Conservation (phyloP, 2,888 invertebrate genomes). For the Terebella lapidaria region DNA sequence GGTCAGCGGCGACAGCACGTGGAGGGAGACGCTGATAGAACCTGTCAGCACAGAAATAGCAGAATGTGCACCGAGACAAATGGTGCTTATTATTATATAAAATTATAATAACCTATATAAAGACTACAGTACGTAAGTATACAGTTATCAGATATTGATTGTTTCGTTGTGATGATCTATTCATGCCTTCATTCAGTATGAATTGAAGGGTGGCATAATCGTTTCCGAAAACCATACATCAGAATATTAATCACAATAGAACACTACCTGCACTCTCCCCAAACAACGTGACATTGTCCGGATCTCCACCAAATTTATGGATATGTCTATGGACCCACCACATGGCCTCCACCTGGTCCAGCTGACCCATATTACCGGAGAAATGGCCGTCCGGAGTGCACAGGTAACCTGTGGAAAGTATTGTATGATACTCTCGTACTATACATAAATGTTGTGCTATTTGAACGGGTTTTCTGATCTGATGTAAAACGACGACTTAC, state of each 20-base stretch:
- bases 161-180: too few species aligned
- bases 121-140: too few species aligned
- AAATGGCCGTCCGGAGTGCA: conserved; percentile 18
- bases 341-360: conserved; percentile 23
- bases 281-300: conserved; percentile 18
- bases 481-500: too few species aligned
- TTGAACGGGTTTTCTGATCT: too few species aligned
- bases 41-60: not conserved
- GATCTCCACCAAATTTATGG: conserved; percentile 17
- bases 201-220: too few species aligned
- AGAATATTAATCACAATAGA: not conserved
- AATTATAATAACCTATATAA: not conserved
- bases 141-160: too few species aligned
- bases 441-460: not conserved
- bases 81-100: too few species aligned
- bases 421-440: not conserved
- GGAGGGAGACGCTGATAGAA: conserved; percentile 3
- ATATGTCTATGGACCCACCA: conserved; percentile 22
- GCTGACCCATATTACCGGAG: conserved; percentile 23
- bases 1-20: conserved; percentile 5
- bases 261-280: conserved; percentile 20
- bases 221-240: not conserved
- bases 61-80: not conserved
- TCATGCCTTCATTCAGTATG: too few species aligned
- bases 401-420: conserved; percentile 19